These are phyloP conservation scores for Mimachlamys varia DNA, from an alignment of 2,888 invertebrate species.

Conservation along the genomic window DNA sequence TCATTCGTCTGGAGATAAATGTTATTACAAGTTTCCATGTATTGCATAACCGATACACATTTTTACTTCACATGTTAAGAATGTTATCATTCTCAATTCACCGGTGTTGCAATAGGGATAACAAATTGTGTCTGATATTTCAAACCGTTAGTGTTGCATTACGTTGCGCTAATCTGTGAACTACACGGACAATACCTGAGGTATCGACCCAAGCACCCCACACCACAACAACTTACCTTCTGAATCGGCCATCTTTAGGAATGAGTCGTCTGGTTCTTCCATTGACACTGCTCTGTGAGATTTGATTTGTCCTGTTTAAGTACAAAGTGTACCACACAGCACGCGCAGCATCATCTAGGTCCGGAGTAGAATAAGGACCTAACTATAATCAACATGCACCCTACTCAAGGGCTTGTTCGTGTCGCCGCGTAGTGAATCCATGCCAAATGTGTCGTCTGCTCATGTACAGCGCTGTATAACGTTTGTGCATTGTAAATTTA, in stretches of 20 bases:
- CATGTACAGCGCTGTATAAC: background rate
- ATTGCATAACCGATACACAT: too few relatives aligned
- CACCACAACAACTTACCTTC: background rate
- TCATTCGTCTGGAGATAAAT: background rate
- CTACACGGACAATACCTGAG: background rate
- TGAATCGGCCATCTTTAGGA: background rate
- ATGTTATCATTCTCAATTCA: too few relatives aligned
- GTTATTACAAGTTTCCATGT: too few relatives aligned
- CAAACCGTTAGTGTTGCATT: background rate
- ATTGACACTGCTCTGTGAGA: background rate
- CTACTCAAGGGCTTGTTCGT: background rate
- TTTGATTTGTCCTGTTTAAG: background rate
- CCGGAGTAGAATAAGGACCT: background rate
- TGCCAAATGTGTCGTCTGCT: background rate
- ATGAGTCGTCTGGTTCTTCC: background rate
- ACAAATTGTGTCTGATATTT: too few relatives aligned
- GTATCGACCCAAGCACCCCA: background rate
- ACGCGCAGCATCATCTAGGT: background rate
- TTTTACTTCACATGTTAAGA: too few relatives aligned
- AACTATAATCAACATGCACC: background rate
- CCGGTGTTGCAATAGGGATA: too few relatives aligned
- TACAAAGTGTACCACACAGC: background rate
- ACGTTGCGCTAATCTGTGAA: background rate
- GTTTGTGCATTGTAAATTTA: background rate
- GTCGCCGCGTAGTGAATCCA: background rate